Conservation (phyloP, 2,888 invertebrate species). For the Trachelus iudaicus region DNA sequence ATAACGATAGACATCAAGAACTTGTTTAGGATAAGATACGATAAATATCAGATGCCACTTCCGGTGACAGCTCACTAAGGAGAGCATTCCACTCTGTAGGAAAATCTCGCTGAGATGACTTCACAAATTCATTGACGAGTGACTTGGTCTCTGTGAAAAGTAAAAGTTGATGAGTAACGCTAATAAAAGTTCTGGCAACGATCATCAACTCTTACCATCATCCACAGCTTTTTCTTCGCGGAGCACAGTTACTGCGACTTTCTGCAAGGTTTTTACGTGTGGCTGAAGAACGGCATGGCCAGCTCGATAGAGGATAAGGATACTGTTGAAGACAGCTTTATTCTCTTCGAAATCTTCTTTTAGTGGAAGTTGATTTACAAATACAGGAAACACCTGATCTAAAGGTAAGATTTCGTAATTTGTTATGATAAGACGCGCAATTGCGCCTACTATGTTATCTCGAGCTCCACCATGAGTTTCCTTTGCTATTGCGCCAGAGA, state of each 20-base stretch:
- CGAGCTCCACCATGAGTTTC: slow-evolving; percentile 76
- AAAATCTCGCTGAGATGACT: slow-evolving; percentile 70
- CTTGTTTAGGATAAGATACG: slow-evolving; percentile 29
- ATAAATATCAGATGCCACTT: slow-evolving; percentile 57
- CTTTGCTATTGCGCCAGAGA: slow-evolving; percentile 74
- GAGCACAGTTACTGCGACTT: slow-evolving; percentile 69
- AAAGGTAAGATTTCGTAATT: slow-evolving; percentile 75
- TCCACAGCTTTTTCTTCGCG: slow-evolving; percentile 70
- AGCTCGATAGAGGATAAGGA: slow-evolving; percentile 73
- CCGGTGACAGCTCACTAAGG: slow-evolving; percentile 63
- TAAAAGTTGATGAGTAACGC: slow-evolving; percentile 19
- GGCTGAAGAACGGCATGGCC: slow-evolving; percentile 70
- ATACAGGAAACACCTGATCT: slow-evolving; percentile 78
- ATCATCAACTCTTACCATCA: slow-evolving; percentile 62
- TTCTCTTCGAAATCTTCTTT: slow-evolving; percentile 82
- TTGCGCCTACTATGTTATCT: slow-evolving; percentile 83
- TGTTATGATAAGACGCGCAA: slow-evolving; percentile 77
- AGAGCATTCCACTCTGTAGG: slow-evolving; percentile 69
- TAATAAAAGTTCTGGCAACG: slow-evolving; percentile 2
- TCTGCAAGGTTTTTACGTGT: slow-evolving; percentile 69
- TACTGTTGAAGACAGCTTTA: slow-evolving; percentile 75
- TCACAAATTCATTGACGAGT: slow-evolving; percentile 68
- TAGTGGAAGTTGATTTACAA: slow-evolving; percentile 77
- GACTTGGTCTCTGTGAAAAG: slow-evolving; percentile 66
- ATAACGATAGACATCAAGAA: background rate